Percentiles rank a stretch among this genome's conserved stretches.
Conservation (phyloP, 92 coral and sea anemone genomes). For the Bergia sp. region DNA sequence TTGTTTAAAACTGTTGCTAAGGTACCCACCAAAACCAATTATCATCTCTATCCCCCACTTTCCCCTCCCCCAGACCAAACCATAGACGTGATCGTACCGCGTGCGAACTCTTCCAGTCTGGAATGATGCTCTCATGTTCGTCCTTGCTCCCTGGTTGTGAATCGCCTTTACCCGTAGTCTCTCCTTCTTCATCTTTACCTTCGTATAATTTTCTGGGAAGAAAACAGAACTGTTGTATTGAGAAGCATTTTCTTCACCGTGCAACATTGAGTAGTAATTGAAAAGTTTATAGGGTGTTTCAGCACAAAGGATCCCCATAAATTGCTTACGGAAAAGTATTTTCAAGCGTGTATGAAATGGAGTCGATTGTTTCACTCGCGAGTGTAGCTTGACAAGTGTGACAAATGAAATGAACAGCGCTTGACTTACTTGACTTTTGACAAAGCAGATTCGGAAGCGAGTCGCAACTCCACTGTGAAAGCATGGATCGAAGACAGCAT, state of each 20-base stretch:
- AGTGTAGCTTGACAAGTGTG: neutral
- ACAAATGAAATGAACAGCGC: no score
- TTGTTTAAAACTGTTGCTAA: no score
- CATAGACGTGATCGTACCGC: slow-evolving; percentile 61
- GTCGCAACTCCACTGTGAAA: slow-evolving; percentile 84
- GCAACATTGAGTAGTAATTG: neutral
- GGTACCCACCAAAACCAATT: no score
- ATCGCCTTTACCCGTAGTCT: slow-evolving; percentile 2
- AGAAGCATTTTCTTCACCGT: neutral
- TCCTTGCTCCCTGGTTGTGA: slow-evolving; percentile 51
- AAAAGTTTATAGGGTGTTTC: no score
- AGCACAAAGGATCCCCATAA: no score
- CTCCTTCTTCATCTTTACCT: slow-evolving; percentile 54
- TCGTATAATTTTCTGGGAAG: slow-evolving; percentile 53
- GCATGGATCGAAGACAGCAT: slow-evolving; percentile 91
- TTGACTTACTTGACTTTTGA: slow-evolving; percentile 79
- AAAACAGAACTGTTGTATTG: neutral
- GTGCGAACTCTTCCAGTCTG: slow-evolving; percentile 94
- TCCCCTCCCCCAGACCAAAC: neutral
- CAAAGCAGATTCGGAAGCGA: slow-evolving; percentile 85
- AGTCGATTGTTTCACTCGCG: neutral
- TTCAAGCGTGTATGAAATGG: no score
- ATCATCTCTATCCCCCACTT: neutral
- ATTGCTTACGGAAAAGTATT: no score
- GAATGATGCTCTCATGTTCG: slow-evolving; percentile 71